phyloP scores from a whole-genome alignment of 2,797 vertebrate genomes.

The Rhinichthys osculus region DNA sequence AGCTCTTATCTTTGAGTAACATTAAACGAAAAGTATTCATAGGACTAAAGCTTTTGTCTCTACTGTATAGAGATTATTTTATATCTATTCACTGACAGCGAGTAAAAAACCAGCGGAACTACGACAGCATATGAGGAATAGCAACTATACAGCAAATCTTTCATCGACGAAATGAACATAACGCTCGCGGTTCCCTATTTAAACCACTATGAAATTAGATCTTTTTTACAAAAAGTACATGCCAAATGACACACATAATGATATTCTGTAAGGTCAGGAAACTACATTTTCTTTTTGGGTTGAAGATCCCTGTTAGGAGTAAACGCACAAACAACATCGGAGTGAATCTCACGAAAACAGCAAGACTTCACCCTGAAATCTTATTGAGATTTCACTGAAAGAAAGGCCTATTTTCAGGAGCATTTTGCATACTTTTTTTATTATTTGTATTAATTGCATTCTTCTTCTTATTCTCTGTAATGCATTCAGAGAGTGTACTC shows the following conservation, averaged over 20 bases:
- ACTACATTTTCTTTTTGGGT: constrained; percentile 6
- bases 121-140: neutral
- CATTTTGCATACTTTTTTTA: neutral
- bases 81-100: neutral
- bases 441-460: neutral
- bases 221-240: constrained; percentile 7
- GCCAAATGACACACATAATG: constrained; percentile 10
- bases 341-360: constrained; percentile 19
- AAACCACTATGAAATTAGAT: neutral
- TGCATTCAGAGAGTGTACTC: neutral
- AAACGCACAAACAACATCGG: neutral
- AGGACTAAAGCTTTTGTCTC: constrained; percentile 16
- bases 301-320: constrained; percentile 32
- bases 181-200: neutral
- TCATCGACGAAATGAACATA: neutral
- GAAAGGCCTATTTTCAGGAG: neutral
- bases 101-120: neutral
- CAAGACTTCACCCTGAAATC: neutral
- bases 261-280: neutral
- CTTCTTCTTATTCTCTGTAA: neutral
- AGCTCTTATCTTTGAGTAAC: constrained; percentile 35
- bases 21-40: constrained; percentile 19
- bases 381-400: neutral
- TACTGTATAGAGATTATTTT: constrained; percentile 6
- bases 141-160: constrained; percentile 15